Conservation (phyloP, 2,888 invertebrate species). For the Phaonia tiefii region DNA sequence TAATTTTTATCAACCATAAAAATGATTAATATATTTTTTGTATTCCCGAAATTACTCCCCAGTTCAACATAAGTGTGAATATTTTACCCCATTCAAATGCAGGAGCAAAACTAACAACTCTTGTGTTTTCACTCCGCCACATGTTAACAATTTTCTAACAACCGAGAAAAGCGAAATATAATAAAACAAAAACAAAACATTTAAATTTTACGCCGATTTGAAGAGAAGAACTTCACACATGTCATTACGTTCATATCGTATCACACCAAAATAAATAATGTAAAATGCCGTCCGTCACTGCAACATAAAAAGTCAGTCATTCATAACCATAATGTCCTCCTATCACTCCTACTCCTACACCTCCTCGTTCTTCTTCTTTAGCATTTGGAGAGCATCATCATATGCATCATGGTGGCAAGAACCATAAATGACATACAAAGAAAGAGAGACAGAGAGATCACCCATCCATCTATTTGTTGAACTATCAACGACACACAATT, state of each 20-base stretch:
- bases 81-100: not conserved
- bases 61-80: conserved; percentile 24
- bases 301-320: not conserved
- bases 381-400: too few relatives aligned
- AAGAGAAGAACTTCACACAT: conserved; percentile 9
- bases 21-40: conserved; percentile 27
- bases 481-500: conserved; percentile 30
- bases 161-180: not conserved
- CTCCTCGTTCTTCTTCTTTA: not conserved
- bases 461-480: not conserved
- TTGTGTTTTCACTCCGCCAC: conserved; percentile 18
- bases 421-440: not conserved
- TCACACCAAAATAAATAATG: not conserved
- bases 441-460: not conserved
- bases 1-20: conserved; percentile 28
- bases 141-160: conserved; percentile 32
- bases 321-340: conserved; percentile 9
- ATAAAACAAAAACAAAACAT: conserved; percentile 19
- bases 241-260: conserved; percentile 17
- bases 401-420: not conserved
- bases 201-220: conserved; percentile 35
- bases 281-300: not conserved
- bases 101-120: not conserved
- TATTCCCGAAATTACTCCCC: not conserved
- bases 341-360: not conserved